Percentiles rank a stretch among this genome's conserved stretches.
Conservation (phyloP, 2,888 invertebrate genomes). For the Phyllotreta striolata region DNA sequence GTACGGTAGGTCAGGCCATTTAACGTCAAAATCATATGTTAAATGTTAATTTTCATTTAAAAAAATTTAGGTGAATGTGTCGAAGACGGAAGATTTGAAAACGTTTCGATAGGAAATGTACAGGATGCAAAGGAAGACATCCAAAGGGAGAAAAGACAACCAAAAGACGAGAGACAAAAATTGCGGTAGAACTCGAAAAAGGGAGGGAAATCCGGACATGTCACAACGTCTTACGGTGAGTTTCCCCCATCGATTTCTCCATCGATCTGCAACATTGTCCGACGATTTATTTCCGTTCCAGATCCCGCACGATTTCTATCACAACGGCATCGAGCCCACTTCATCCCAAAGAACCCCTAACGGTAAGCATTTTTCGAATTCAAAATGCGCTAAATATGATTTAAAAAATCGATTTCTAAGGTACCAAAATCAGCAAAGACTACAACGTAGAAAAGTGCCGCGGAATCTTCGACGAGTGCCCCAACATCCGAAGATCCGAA, state of each 20-base stretch:
- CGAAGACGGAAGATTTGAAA: no score
- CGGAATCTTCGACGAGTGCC: conserved; percentile 37
- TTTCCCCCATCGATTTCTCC: conserved; percentile 2
- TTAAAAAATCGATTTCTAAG: conserved; percentile 15
- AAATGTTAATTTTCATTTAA: no score
- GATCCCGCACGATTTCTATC: conserved; percentile 42
- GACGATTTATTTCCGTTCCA: conserved; percentile 27
- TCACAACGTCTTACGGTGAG: conserved; percentile 41
- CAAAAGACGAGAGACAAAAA: conserved; percentile 27
- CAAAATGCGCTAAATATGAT: background rate
- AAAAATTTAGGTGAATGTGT: no score
- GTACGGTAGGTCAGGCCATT: no score
- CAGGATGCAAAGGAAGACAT: conserved; percentile 24
- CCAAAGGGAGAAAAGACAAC: conserved; percentile 28
- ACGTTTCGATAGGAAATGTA: conserved; percentile 26
- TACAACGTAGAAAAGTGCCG: conserved; percentile 42
- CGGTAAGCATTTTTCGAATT: conserved; percentile 33
- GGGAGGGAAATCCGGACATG: conserved; percentile 43
- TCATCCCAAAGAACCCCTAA: conserved; percentile 30
- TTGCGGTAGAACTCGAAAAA: conserved; percentile 30
- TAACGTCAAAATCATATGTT: no score
- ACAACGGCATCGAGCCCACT: conserved; percentile 37
- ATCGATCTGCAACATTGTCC: no score
- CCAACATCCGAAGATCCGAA: conserved; percentile 41
- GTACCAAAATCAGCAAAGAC: conserved; percentile 21